These are phyloP conservation scores for Diaphora mendica DNA, from an alignment of 2,888 invertebrate species.

Conservation along the genomic window DNA sequence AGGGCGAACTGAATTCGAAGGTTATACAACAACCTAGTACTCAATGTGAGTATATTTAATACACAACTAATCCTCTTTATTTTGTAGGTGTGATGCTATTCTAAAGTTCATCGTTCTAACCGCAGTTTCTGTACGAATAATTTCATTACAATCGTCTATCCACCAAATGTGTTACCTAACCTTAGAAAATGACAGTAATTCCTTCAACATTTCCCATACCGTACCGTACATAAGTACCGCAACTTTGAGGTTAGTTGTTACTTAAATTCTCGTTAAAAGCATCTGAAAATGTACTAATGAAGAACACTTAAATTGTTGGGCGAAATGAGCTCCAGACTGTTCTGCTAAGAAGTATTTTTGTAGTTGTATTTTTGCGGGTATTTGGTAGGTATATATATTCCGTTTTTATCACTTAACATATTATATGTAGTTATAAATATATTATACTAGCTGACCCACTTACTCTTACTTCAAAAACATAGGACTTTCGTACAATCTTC, in stretches of 20 bases:
- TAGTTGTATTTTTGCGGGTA: not conserved
- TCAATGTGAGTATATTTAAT: not conserved
- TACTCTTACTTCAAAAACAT: too few relatives aligned
- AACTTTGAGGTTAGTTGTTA: not conserved
- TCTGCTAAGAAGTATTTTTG: not conserved
- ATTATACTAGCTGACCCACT: too few relatives aligned
- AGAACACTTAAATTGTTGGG: not conserved
- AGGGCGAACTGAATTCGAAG: too few relatives aligned
- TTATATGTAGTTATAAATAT: too few relatives aligned
- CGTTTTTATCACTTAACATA: not conserved
- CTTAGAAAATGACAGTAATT: not conserved
- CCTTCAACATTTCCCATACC: conserved; percentile 3
- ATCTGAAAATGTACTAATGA: not conserved
- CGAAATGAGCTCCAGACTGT: not conserved
- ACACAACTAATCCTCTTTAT: not conserved
- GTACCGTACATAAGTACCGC: not conserved
- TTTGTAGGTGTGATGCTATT: not conserved
- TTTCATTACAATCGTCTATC: not conserved
- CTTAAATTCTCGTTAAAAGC: not conserved
- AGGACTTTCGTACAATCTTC: too few relatives aligned
- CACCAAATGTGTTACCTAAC: not conserved
- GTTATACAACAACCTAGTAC: too few relatives aligned
- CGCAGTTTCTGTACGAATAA: not conserved
- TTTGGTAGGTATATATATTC: not conserved
- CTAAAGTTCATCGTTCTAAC: not conserved